phyloP scores from a whole-genome alignment of 2,888 invertebrate species.

The Hesperia comma region DNA sequence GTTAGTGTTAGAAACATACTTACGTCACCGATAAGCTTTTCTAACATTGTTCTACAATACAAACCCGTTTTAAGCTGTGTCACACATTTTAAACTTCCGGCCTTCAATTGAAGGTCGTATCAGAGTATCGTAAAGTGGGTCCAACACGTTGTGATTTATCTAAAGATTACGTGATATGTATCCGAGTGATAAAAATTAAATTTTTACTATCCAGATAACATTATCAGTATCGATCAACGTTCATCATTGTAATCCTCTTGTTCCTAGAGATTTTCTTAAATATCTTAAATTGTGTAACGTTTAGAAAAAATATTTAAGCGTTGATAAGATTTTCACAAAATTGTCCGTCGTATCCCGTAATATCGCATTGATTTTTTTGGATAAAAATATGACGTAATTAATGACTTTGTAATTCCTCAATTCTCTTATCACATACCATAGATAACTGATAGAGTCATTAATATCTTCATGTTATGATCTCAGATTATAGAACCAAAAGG shows the following conservation, averaged over 20 bases:
- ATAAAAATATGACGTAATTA: constrained; percentile 10
- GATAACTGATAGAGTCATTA: constrained; percentile 12
- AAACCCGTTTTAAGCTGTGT: neutral
- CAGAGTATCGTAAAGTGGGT: neutral
- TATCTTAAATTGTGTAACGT: constrained; percentile 8
- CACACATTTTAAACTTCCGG: neutral
- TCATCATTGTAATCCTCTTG: constrained; percentile 24
- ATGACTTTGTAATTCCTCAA: neutral
- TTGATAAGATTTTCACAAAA: constrained; percentile 30
- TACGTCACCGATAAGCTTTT: constrained; percentile 22
- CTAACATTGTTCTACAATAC: neutral
- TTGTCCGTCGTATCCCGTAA: constrained; percentile 4
- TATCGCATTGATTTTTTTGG: neutral
- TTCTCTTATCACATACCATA: constrained; percentile 9
- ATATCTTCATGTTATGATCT: neutral
- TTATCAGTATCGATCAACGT: constrained; percentile 26
- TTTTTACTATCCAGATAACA: constrained; percentile 1
- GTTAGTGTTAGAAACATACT: neutral
- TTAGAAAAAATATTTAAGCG: constrained; percentile 1
- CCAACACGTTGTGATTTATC: constrained; percentile 30
- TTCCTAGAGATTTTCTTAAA: constrained; percentile 27
- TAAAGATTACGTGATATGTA: constrained; percentile 11
- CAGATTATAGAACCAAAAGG: too few relatives aligned
- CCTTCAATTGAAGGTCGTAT: constrained; percentile 8
- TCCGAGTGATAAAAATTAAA: constrained; percentile 17